phyloP scores from a whole-genome alignment of 2,797 vertebrate genomes.

The Poeciliopsis presidionis region DNA sequence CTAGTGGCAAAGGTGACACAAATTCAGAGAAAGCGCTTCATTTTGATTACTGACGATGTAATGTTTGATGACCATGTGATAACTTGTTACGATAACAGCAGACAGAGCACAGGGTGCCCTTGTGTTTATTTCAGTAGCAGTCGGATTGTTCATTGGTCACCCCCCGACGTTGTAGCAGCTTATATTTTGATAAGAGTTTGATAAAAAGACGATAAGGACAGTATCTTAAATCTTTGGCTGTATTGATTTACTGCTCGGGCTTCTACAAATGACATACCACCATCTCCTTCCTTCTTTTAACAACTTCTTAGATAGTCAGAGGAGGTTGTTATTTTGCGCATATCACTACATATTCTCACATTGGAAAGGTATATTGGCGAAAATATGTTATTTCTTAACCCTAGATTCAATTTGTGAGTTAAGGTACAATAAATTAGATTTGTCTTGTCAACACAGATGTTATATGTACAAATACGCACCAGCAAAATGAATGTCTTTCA shows the following conservation, averaged over 20 bases:
- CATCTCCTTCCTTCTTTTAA: conserved; percentile 40
- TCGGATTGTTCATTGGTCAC: conserved; percentile 68
- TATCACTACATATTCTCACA: background rate
- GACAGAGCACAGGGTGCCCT: conserved; percentile 59
- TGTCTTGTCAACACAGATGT: background rate
- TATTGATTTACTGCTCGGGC: conserved; percentile 72
- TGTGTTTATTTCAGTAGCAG: conserved; percentile 76
- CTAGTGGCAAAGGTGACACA: conserved; percentile 6
- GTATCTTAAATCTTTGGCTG: conserved; percentile 72
- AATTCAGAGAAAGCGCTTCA: conserved; percentile 33
- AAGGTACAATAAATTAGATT: background rate
- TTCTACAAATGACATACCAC: conserved; percentile 35
- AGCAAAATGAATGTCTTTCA: conserved; percentile 38
- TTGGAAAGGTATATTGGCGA: background rate
- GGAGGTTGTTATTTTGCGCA: conserved; percentile 6
- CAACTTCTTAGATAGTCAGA: conserved; percentile 34
- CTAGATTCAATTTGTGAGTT: background rate
- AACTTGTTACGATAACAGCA: conserved; percentile 56
- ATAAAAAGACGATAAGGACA: conserved; percentile 72
- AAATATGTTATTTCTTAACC: background rate
- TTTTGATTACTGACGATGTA: conserved; percentile 54
- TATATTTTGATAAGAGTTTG: conserved; percentile 75
- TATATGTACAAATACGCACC: background rate
- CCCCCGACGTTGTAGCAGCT: conserved; percentile 55
- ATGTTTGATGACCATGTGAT: conserved; percentile 56